Percentiles rank a stretch among this genome's conserved stretches.
These are phyloP conservation scores for Sinosuthora webbiana DNA, from an alignment of 2,113 vertebrate species.

Conservation along the genomic window DNA sequence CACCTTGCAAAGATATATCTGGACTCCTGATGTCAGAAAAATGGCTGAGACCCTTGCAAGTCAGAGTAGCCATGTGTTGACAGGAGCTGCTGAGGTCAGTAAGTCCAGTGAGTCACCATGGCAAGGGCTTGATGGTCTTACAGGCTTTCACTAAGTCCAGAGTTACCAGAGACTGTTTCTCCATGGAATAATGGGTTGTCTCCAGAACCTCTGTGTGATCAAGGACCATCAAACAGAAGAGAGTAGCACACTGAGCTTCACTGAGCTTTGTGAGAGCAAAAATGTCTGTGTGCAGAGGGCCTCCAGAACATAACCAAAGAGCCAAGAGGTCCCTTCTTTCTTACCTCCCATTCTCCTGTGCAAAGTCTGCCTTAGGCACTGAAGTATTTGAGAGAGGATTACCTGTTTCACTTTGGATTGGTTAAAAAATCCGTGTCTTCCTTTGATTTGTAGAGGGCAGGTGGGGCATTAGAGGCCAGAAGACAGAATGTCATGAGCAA, in stretches of 20 bases:
- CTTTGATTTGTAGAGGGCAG: background rate
- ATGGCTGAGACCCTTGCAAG: background rate
- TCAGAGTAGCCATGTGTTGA: background rate
- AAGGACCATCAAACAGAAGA: background rate
- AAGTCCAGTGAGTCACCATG: background rate
- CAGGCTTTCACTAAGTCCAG: fast-evolving
- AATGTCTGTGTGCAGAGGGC: background rate
- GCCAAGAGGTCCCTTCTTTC: background rate
- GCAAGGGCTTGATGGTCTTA: background rate
- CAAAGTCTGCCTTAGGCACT: background rate
- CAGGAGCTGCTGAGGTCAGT: background rate
- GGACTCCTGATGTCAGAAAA: background rate
- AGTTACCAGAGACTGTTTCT: background rate
- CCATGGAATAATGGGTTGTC: background rate
- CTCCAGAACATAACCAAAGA: background rate
- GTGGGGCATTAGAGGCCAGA: background rate
- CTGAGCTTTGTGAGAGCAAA: background rate
- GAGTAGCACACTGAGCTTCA: background rate
- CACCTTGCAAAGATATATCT: background rate
- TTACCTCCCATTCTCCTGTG: background rate
- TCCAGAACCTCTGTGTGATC: background rate
- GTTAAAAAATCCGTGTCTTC: background rate
- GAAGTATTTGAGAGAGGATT: background rate
- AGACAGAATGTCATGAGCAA: background rate
- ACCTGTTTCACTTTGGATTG: background rate